Conservation (phyloP, 2,888 invertebrate genomes). For the Oligia latruncula region DNA sequence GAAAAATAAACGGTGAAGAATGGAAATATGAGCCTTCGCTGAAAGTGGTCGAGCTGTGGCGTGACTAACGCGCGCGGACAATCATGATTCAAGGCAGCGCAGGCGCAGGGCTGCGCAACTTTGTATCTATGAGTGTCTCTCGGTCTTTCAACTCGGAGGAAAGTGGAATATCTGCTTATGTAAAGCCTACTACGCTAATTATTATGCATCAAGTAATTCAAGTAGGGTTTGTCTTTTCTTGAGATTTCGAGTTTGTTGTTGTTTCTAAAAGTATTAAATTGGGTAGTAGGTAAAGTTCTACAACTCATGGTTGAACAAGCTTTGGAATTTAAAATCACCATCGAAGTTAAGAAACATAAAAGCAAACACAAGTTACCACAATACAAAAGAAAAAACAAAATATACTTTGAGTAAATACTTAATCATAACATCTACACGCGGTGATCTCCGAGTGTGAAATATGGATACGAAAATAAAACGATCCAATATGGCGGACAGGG, state of each 20-base stretch:
- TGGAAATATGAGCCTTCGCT: constrained; percentile 61
- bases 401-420: constrained; percentile 44
- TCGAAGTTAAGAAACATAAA: not conserved
- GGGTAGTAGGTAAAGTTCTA: constrained; percentile 7
- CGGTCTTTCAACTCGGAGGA: constrained; percentile 70
- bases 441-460: constrained; percentile 73
- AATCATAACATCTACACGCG: constrained; percentile 57
- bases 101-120: constrained; percentile 52
- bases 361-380: constrained; percentile 9
- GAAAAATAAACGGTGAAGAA: constrained; percentile 59
- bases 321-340: constrained; percentile 22
- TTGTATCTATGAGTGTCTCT: constrained; percentile 52
- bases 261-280: constrained; percentile 23
- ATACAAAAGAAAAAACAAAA: constrained; percentile 34
- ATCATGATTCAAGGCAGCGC: constrained; percentile 81
- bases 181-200: constrained; percentile 29
- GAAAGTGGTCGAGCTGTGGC: constrained; percentile 71
- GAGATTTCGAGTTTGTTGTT: constrained; percentile 13
- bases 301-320: not conserved
- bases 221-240: constrained; percentile 9
- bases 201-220: constrained; percentile 14
- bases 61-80: constrained; percentile 80
- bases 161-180: constrained; percentile 53
- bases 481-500: constrained; percentile 73
- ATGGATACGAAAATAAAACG: constrained; percentile 79